Evolutionary conservation across 1,140 invertebrate genomes (phyloP).

Genomic region (Microvelia longipes): DNA sequence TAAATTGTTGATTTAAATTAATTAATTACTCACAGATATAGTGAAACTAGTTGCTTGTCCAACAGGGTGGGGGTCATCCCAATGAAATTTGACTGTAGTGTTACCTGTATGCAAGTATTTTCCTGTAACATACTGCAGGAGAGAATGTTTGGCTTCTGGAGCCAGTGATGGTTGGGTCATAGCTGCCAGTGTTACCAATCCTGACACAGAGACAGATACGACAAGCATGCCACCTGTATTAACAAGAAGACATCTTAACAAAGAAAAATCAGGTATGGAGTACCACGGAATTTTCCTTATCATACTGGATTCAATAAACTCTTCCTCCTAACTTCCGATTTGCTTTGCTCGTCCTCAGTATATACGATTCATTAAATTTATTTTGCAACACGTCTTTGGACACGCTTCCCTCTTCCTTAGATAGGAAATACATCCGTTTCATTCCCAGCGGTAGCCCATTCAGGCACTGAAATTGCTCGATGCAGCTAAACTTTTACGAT

Average conservation of each 20-base stretch:
- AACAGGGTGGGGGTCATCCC: conserved; percentile 71
- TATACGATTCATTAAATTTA: too few species aligned
- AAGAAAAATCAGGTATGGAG: background rate
- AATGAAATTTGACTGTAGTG: conserved; percentile 68
- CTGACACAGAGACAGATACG: conserved; percentile 67
- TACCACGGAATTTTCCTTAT: too few species aligned
- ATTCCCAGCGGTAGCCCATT: too few species aligned
- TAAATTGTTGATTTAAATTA: background rate
- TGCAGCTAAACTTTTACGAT: too few species aligned
- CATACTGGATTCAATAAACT: too few species aligned
- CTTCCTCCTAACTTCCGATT: too few species aligned
- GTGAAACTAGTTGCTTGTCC: conserved; percentile 80
- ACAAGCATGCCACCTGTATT: conserved; percentile 58
- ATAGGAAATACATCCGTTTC: too few species aligned
- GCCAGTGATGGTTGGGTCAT: conserved; percentile 73
- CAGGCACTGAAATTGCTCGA: too few species aligned
- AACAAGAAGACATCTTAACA: background rate
- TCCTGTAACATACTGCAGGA: conserved; percentile 79
- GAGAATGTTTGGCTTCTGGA: conserved; percentile 69
- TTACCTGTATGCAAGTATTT: conserved; percentile 77
- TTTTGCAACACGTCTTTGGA: too few species aligned
- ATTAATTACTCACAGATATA: conserved; percentile 41
- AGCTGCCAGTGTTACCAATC: conserved; percentile 65
- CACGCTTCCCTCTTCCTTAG: too few species aligned
- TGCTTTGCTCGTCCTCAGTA: too few species aligned